Conservation (phyloP, 2,888 invertebrate species). For the Rhagonycha fulva region DNA sequence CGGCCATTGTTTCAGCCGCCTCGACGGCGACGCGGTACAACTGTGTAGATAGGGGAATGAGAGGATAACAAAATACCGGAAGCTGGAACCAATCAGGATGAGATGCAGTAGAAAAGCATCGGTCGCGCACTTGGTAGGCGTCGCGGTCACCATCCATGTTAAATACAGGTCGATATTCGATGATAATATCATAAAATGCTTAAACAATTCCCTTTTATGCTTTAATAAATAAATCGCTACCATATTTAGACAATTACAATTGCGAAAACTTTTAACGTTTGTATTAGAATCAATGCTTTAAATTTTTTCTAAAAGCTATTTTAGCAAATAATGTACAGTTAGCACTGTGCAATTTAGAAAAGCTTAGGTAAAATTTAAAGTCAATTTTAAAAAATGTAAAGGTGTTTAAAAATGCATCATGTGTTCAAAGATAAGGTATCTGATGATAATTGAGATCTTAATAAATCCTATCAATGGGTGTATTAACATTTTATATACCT, state of each 20-base stretch:
- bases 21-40: slow-evolving; percentile 29
- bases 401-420: neutral
- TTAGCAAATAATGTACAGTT: neutral
- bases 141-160: slow-evolving; percentile 26
- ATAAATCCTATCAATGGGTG: neutral
- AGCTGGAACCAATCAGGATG: slow-evolving; percentile 45
- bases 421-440: neutral
- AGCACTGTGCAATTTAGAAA: neutral
- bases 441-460: neutral
- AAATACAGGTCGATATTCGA: slow-evolving; percentile 22
- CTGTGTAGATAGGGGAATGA: slow-evolving; percentile 23
- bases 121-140: slow-evolving; percentile 31
- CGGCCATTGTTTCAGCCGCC: slow-evolving; percentile 34
- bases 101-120: slow-evolving; percentile 36
- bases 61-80: slow-evolving; percentile 42
- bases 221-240: neutral
- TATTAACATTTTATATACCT: neutral
- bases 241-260: neutral
- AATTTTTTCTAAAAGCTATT: too few species aligned
- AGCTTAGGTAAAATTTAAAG: neutral
- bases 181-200: slow-evolving; percentile 11
- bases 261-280: too few species aligned
- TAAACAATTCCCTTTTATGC: neutral
- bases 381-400: neutral
- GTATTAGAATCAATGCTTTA: too few species aligned